Conservation (phyloP, 2,797 vertebrate genomes). For the Tragopan temminckii region DNA sequence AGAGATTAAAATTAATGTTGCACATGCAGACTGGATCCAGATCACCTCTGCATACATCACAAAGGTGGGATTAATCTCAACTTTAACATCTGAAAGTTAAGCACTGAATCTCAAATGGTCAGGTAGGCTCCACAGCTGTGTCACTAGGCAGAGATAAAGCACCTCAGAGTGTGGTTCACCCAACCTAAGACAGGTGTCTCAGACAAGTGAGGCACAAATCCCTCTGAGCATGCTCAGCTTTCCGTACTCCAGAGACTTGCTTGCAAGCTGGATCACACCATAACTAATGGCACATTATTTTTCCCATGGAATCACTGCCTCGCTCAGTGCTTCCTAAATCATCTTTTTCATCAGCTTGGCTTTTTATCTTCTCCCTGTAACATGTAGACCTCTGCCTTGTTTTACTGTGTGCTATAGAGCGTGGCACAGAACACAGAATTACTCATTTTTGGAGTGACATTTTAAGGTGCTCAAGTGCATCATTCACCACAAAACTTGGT, state of each 20-base stretch:
- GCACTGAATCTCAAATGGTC: neutral
- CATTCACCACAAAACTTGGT: neutral
- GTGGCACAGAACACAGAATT: neutral
- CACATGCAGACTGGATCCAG: rapidly evolving
- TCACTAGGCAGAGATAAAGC: neutral
- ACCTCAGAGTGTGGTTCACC: neutral
- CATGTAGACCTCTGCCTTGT: neutral
- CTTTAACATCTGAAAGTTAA: neutral
- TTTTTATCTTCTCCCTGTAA: neutral
- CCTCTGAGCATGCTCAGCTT: neutral
- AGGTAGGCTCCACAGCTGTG: neutral
- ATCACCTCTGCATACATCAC: neutral
- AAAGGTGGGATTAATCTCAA: neutral
- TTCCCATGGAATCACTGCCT: neutral
- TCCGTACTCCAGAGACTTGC: neutral
- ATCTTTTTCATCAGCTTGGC: neutral
- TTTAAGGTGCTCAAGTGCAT: neutral
- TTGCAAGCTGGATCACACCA: neutral
- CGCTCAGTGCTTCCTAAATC: neutral
- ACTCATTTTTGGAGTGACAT: neutral
- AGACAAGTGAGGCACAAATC: neutral
- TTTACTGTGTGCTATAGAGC: neutral
- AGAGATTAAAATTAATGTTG: neutral
- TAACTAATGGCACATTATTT: neutral
- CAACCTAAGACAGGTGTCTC: neutral